phyloP scores from a whole-genome alignment of 2,888 invertebrate genomes.

The Hoplodrina ambigua region DNA sequence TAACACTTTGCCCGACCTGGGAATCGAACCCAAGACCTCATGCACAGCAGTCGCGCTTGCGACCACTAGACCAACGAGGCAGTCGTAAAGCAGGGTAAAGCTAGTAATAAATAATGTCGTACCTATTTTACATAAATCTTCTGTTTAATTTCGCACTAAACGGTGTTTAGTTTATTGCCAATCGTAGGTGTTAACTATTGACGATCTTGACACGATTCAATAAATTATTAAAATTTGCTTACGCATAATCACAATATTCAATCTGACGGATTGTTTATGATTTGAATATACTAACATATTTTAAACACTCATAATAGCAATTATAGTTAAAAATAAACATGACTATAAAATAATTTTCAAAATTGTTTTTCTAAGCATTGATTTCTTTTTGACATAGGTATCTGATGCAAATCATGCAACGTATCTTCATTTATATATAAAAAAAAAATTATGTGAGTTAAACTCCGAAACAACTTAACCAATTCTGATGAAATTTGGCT shows the following conservation, averaged over 20 bases:
- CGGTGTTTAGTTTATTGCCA: conserved; percentile 35
- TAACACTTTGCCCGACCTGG: no score
- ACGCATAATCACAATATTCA: conserved; percentile 3
- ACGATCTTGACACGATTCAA: conserved; percentile 49
- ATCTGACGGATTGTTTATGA: conserved; percentile 8
- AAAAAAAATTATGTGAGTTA: no score
- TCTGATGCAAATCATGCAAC: no score
- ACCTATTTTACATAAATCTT: conserved; percentile 14
- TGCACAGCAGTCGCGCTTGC: no score
- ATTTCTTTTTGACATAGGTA: no score
- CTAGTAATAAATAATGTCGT: conserved; percentile 1
- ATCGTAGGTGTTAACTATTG: conserved; percentile 47
- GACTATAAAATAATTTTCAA: neutral
- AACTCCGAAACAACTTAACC: no score
- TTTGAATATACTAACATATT: conserved; percentile 6
- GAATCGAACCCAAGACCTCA: no score
- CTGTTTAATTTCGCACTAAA: conserved; percentile 27
- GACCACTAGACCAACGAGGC: no score
- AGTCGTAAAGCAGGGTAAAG: no score
- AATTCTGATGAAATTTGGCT: no score
- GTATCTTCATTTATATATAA: no score
- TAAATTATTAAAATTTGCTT: conserved; percentile 38
- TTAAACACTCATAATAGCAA: conserved; percentile 16
- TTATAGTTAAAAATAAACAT: neutral
- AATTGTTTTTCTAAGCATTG: no score